Base-by-base conservation (phyloP, 2,888 invertebrate species). In the Pristionchus exspectatus region DNA sequence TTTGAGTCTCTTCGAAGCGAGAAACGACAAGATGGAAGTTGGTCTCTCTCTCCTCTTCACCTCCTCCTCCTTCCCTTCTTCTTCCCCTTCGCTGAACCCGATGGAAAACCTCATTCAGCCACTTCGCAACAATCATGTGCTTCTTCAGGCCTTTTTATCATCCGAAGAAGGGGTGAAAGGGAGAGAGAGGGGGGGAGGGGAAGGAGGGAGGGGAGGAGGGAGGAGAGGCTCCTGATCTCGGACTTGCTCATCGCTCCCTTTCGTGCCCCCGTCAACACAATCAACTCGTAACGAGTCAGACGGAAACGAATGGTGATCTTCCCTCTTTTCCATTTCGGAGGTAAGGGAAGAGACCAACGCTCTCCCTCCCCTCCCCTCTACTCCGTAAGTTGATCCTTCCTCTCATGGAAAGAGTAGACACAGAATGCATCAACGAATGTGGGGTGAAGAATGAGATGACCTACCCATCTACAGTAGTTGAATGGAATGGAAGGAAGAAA, bases 261-360 rank as follows among this genome's bases (percentile, higher is more conserved):
- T 27, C 38, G 54, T 54, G 56, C 27, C n/a, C 56, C 59, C 84
- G 84, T 85, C 87, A 87, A 87, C 69, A 87, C 87, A 87, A 87
- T 87, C 87, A 87, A 66, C 69, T 69, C 66, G 50, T 87, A 87
- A 87, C 69, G 87, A 87, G 87, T 5, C 56, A 50, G 63, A 27
- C 87, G 87, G 87, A 87, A 87, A 44, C 87, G 84, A 85, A 85
- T 59, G 24, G 87, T 87, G 69, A 69, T 69, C 69, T 87, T 87
- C 33, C 63, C 85, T 27, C 87, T 44, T 66, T 86, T 27, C 30
- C 56, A 10, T 66, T 33, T 87, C 66, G n/a, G 44, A 87, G 69
- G 69, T 66, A 66, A 50, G n/a, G 33, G 24, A 66, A 87, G 66
- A 69, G 50, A 69, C 69, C 87, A 87, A 63, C 18, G 12, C 27